phyloP scores from a whole-genome alignment of 2,113 vertebrate species.

The Clupea harengus region DNA sequence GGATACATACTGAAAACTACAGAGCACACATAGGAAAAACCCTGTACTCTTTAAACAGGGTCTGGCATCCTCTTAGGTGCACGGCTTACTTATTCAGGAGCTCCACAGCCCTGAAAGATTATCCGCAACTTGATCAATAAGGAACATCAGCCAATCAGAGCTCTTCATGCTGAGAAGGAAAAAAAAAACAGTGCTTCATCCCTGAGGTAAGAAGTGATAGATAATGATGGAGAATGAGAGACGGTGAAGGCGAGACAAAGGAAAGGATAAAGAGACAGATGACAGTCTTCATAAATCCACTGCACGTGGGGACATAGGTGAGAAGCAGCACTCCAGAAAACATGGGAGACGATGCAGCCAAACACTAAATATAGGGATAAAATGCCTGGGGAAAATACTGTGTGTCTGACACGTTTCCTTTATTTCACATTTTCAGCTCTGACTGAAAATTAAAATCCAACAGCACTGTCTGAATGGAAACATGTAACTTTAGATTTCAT shows the following conservation, averaged over 20 bases:
- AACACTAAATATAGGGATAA: not conserved
- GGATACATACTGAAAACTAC: not conserved
- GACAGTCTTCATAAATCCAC: slow-evolving; percentile 26
- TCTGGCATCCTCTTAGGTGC: not conserved
- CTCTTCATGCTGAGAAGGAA: slow-evolving; percentile 15
- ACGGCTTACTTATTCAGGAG: not conserved
- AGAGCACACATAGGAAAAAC: not conserved
- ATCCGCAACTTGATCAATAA: slow-evolving; percentile 53
- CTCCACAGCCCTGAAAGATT: slow-evolving; percentile 38
- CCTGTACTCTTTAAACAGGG: not conserved
- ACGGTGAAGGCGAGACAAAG: not conserved
- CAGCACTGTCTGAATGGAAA: slow-evolving; percentile 1
- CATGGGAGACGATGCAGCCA: not conserved
- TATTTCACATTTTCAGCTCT: not conserved
- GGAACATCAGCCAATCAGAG: slow-evolving; percentile 46
- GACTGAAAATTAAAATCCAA: not conserved
- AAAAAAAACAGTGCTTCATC: not conserved
- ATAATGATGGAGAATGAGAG: slow-evolving; percentile 14
- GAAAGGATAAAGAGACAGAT: not conserved
- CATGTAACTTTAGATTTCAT: not conserved
- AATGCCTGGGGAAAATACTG: not conserved
- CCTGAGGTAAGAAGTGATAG: slow-evolving; percentile 6
- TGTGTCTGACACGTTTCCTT: not conserved
- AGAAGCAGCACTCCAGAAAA: not conserved
- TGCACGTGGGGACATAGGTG: not conserved